Base-by-base conservation (phyloP, 2,888 invertebrate genomes). In the Phaonia tiefii region DNA sequence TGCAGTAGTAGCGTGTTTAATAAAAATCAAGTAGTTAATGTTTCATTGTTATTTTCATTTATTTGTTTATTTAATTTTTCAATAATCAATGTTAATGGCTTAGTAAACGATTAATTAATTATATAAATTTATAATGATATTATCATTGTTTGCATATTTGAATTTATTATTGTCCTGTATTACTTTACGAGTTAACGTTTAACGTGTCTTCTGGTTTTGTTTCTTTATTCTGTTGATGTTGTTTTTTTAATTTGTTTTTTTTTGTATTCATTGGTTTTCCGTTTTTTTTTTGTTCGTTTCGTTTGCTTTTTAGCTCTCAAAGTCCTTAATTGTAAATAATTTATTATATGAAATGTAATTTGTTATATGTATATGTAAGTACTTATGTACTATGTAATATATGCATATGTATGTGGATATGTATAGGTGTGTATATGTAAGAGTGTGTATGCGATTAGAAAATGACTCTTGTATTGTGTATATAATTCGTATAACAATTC, bases 141-240 rank as follows among this genome's bases (percentile, higher is more conserved):
- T 77, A 81, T 81, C 80, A 81, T 75, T 71, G 74, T 80, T 80
- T 77, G 71, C 70, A 77, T 79, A 78, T 83, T 80, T 83, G 79
- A 80, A 80, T 84, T 85, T 85, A 85, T 85, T 85, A 85, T 85
- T 85, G 85, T 85, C 85, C 85, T 85, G 85, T 85, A 85, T 84
- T 84, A 84, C 84, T 80, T 85, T 83, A 79, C 84, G 82, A 84
- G 84, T 85, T 83, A 84, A 84, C 79, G 74, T 83, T 83, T 83
- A 74, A 67, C 73, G 67, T 73, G 79, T 73, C 66, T 80, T n/a
- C 63, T 69, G 31, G 3, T 67, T 51, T 69, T 60, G 25, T 78
- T 56, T 77, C 39, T 46, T 13, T 65, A 15, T 70, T 77, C 75
- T 49, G 72, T 73, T 54, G 70, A 51, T 71, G 22, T 44, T 46